These are phyloP conservation scores for Thyatira batis DNA, from an alignment of 2,888 invertebrate genomes.

Conservation along the genomic window DNA sequence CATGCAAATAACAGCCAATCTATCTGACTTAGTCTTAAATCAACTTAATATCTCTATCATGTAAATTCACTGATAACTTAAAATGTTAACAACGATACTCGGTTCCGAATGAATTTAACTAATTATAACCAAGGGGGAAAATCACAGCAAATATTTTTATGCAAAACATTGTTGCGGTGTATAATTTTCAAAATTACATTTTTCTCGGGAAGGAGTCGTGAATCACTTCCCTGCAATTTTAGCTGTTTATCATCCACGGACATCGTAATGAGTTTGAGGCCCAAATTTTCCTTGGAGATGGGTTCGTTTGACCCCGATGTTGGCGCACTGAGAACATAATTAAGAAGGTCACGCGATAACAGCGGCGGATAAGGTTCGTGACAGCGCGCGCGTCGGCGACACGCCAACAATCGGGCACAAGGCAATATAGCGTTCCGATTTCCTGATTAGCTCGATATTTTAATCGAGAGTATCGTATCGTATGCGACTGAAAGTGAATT, in stretches of 20 bases:
- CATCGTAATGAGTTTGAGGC: constrained; percentile 5
- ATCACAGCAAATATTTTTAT: neutral
- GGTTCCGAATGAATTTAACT: too few species aligned
- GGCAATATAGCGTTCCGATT: constrained; percentile 66
- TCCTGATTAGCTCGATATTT: constrained; percentile 46
- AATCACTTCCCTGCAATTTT: constrained; percentile 2
- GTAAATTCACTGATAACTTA: too few species aligned
- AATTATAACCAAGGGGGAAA: too few species aligned
- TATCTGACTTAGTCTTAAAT: too few species aligned
- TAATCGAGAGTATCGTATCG: constrained; percentile 14
- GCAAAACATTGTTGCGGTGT: neutral
- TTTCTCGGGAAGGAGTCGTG: neutral
- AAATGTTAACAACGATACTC: too few species aligned
- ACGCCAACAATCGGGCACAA: constrained; percentile 75
- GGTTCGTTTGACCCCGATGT: constrained; percentile 51
- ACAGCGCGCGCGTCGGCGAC: constrained; percentile 64
- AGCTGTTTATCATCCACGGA: neutral
- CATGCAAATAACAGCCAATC: too few species aligned
- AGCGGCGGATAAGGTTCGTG: constrained; percentile 59
- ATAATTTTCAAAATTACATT: neutral
- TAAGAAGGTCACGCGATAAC: constrained; percentile 72
- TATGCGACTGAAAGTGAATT: constrained; percentile 16
- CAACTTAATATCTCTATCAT: too few species aligned
- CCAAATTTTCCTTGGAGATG: constrained; percentile 18
- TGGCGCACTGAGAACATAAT: constrained; percentile 59